Conservation (phyloP, 2,113 vertebrate genomes). For the Fregetta grallaria region DNA sequence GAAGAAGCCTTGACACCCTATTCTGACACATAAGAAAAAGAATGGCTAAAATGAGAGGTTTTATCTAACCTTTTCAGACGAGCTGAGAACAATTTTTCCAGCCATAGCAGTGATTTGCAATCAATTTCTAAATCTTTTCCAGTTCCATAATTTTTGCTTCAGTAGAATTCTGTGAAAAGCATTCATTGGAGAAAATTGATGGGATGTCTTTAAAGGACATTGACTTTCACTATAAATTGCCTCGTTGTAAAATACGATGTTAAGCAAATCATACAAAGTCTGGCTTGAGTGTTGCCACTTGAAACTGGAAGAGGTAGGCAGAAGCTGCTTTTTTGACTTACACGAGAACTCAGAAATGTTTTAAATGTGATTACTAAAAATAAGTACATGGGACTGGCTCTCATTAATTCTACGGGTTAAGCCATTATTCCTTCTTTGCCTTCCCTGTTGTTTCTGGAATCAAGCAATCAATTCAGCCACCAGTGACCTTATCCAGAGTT, state of each 20-base stretch:
- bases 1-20: background rate
- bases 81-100: background rate
- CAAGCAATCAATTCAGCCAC: conserved; percentile 9
- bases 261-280: conserved; percentile 21
- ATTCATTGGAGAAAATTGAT: conserved; percentile 18
- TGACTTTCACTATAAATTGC: background rate
- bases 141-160: conserved; percentile 8
- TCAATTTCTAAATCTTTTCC: conserved; percentile 26
- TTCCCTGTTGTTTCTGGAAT: conserved; percentile 11
- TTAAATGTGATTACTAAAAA: background rate
- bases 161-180: conserved; percentile 37
- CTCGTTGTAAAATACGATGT: background rate
- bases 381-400: background rate
- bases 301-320: background rate
- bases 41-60: background rate
- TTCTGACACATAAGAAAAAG: background rate
- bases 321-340: background rate
- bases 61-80: background rate
- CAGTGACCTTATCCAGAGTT: conserved; percentile 30
- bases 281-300: background rate
- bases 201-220: conserved; percentile 24
- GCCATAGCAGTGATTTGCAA: background rate
- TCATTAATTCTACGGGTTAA: background rate
- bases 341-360: background rate
- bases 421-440: background rate